Evolutionary conservation across 2,888 invertebrate species (phyloP), one percentile per base, ranked within the genome.

Genomic region (Sicus ferrugineus): DNA sequence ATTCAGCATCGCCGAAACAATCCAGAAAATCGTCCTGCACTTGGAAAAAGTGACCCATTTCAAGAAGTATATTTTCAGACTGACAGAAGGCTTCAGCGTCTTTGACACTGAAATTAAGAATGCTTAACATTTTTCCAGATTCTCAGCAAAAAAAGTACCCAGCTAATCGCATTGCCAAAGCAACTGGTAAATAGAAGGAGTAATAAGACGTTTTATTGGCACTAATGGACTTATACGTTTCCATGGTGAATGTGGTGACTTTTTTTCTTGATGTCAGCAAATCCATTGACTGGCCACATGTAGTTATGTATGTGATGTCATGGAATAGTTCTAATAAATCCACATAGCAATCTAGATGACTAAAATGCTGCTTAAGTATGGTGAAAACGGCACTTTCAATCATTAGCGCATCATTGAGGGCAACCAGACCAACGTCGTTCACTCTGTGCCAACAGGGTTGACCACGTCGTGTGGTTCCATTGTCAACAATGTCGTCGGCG

Each of bases 11-110:
- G 0, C 97, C 97, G 83, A 93, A 98, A 81, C 94, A 95, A 83
- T 97, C 97, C 48, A 84, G 75, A 64, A 83, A 84, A 73, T 85
- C 85, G 79, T 92, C 95, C 88, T 96, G 96, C 54, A 96, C 93
- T 89, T 98, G 98, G 86, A 93, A 98, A 83, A 96, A 95, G 78
- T 95, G 93, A 34, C 98, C 98, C 91, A 98, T 96, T 86, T 96
- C 92, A 48, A 97, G 82, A 1, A 97, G 86, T 75, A 98, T 93
- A 0, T 90, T 91, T 84, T 94, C 93, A 0, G 95, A 94, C 83
- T 95, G 93, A 72, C 92, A 88, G 78, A 95, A 94, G 67, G 92
- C 89, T 82, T 94, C 93, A 1, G 90, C 89, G 83, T 96, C 95
- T 61, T 89, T 90, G 59, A 87, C 81, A 31, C 84, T 84, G 61